These are phyloP conservation scores for Hetaerina titia DNA, from an alignment of 2,888 invertebrate genomes.

Conservation along the genomic window DNA sequence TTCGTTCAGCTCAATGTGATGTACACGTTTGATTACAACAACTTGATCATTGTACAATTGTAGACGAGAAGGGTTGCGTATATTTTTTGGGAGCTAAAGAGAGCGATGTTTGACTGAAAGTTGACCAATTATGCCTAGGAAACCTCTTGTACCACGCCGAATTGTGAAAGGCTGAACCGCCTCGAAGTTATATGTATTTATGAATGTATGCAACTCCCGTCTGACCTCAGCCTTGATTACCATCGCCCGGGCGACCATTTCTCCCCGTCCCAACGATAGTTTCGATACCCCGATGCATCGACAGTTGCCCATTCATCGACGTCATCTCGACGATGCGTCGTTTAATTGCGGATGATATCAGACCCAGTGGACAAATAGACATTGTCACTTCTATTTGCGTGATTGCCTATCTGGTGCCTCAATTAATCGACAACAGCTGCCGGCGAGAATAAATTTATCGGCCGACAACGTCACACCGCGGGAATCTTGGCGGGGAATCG, in stretches of 20 bases:
- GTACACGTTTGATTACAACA: too few relatives aligned
- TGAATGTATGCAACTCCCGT: background rate
- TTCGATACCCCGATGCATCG: background rate
- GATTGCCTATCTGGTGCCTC: background rate
- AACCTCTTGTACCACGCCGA: too few relatives aligned
- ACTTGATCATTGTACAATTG: too few relatives aligned
- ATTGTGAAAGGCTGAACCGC: too few relatives aligned
- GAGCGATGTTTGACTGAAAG: too few relatives aligned
- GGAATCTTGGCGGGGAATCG: background rate
- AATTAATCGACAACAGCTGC: constrained; percentile 17
- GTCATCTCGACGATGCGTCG: background rate
- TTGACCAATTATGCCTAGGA: too few relatives aligned
- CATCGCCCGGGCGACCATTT: background rate
- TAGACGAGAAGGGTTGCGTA: too few relatives aligned
- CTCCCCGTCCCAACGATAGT: background rate
- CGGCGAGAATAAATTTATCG: background rate
- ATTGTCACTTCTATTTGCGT: background rate
- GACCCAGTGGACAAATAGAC: background rate
- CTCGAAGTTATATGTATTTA: too few relatives aligned
- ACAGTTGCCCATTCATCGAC: background rate
- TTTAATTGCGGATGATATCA: background rate
- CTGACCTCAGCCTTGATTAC: background rate
- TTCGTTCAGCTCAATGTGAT: too few relatives aligned
- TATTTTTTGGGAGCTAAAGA: too few relatives aligned
- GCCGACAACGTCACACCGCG: background rate